These are phyloP conservation scores for Irena cyanogastra DNA, from an alignment of 2,113 vertebrate genomes.

Conservation along the genomic window DNA sequence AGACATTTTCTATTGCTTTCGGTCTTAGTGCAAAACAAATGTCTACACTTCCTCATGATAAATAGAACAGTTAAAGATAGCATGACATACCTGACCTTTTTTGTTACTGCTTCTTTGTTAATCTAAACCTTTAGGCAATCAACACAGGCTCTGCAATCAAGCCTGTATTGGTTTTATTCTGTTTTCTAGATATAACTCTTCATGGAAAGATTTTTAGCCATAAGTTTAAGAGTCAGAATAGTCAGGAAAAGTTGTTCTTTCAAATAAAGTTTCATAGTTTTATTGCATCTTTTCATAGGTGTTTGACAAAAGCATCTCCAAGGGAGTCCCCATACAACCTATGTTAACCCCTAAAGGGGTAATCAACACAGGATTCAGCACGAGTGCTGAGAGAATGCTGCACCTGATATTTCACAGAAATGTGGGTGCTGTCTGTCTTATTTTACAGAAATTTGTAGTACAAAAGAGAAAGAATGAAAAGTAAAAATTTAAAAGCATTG, in stretches of 20 bases:
- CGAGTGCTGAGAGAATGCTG: not conserved
- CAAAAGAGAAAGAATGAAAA: not conserved
- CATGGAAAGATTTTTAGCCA: not conserved
- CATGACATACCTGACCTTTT: not conserved
- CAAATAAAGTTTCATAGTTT: not conserved
- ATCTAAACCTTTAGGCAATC: not conserved
- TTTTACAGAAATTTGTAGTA: not conserved
- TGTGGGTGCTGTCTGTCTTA: accelerated
- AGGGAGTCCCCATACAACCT: accelerated
- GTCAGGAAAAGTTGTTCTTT: not conserved
- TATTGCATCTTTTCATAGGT: not conserved
- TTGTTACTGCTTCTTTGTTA: not conserved
- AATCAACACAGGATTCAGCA: not conserved
- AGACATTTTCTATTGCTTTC: not conserved
- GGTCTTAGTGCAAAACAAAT: not conserved
- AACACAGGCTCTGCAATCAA: not conserved
- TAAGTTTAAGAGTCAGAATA: not conserved
- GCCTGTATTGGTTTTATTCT: not conserved
- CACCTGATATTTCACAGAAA: not conserved
- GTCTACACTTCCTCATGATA: not conserved
- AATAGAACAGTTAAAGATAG: not conserved
- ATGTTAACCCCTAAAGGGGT: not conserved
- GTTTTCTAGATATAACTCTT: not conserved
- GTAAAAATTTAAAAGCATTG: not conserved
- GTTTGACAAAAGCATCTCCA: not conserved